phyloP scores from a whole-genome alignment of 2,113 vertebrate species.

The Ailurus styani region DNA sequence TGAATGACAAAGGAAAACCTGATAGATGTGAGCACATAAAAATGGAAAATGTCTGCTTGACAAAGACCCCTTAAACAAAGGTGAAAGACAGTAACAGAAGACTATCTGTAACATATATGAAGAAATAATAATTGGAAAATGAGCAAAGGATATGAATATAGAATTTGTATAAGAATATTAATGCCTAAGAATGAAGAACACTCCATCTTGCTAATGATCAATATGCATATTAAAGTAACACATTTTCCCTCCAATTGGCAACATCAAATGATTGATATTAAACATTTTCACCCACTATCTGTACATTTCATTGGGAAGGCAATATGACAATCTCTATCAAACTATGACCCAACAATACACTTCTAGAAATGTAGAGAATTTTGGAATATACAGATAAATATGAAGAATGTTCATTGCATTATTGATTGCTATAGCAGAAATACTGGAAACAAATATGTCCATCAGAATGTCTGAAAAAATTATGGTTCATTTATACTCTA shows the following conservation, averaged over 20 bases:
- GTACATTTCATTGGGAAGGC: background rate
- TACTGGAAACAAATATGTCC: background rate
- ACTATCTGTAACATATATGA: background rate
- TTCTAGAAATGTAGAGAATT: background rate
- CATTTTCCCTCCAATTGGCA: background rate
- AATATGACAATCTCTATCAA: background rate
- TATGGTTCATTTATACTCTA: background rate
- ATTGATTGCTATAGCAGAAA: background rate
- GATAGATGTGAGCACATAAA: background rate
- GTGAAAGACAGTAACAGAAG: background rate
- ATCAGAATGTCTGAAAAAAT: background rate
- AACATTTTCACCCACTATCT: background rate
- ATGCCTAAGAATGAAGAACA: background rate
- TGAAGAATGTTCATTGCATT: background rate
- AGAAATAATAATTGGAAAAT: background rate
- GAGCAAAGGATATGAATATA: background rate
- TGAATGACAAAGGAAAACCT: background rate
- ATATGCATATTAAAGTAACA: background rate
- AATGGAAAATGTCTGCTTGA: background rate
- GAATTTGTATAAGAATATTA: background rate
- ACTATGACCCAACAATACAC: background rate
- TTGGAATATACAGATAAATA: background rate
- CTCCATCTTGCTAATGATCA: background rate
- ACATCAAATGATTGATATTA: background rate
- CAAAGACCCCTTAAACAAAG: background rate